phyloP scores from a whole-genome alignment of 2,113 vertebrate species.

The Oophaga pumilio region DNA sequence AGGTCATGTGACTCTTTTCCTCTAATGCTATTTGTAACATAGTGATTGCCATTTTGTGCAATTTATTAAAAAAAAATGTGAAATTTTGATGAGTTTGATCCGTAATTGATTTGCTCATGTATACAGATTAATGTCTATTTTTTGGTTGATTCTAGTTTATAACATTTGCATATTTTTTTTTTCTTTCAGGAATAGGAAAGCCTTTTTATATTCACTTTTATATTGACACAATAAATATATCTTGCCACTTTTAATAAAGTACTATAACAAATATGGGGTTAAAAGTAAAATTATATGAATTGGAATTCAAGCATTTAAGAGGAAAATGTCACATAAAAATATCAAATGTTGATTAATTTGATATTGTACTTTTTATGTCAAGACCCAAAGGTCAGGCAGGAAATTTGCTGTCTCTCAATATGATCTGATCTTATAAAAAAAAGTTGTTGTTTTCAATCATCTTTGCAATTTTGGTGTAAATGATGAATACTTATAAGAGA shows the following conservation, averaged over 20 bases:
- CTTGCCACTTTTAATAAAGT: background rate
- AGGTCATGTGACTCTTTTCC: no score
- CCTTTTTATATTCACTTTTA: background rate
- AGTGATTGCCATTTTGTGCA: no score
- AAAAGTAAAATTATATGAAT: background rate
- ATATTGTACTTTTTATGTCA: slow-evolving; percentile 27
- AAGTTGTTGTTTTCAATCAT: slow-evolving; percentile 40
- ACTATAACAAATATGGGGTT: background rate
- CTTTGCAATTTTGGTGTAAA: slow-evolving; percentile 47
- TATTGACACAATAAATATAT: slow-evolving; percentile 12
- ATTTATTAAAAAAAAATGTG: no score
- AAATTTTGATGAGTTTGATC: no score
- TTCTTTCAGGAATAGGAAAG: no score
- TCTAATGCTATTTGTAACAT: no score
- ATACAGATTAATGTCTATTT: no score
- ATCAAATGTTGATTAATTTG: slow-evolving; percentile 45
- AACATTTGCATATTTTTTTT: no score
- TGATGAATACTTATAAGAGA: slow-evolving; percentile 48
- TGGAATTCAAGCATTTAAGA: background rate
- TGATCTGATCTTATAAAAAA: slow-evolving; percentile 45
- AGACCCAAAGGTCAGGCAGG: slow-evolving; percentile 34
- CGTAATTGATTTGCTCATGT: no score
- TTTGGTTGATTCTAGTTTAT: background rate
- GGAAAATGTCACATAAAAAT: slow-evolving; percentile 46
- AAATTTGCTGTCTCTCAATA: slow-evolving; percentile 39